Evolutionary conservation across 2,888 invertebrate species (phyloP).

Genomic region (Ellobium chinense): DNA sequence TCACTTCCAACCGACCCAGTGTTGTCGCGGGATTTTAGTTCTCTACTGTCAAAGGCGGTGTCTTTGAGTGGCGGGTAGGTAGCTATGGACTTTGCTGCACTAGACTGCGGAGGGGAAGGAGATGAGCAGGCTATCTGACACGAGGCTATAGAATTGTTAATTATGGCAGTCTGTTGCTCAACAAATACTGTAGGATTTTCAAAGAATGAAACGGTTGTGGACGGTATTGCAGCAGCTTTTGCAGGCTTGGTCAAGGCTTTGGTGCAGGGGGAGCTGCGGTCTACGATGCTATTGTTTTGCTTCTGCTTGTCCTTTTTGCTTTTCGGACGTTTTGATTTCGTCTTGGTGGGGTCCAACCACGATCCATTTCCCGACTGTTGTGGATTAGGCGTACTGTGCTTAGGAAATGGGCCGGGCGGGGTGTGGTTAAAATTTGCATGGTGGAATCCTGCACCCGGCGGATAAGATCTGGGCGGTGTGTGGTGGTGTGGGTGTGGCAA

Average conservation of each 20-base stretch:
- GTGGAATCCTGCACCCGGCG: constrained; percentile 10
- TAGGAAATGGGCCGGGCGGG: constrained; percentile 9
- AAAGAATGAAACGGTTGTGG: constrained; percentile 85
- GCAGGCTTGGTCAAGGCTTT: constrained; percentile 71
- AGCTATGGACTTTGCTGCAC: not conserved
- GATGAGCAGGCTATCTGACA: constrained; percentile 41
- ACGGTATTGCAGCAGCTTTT: constrained; percentile 14
- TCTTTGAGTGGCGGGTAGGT: constrained; percentile 13
- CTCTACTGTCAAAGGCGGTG: not conserved
- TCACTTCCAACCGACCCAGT: not conserved
- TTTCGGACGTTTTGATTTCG: constrained; percentile 55
- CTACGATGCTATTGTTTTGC: constrained; percentile 59
- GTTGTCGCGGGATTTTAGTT: not conserved
- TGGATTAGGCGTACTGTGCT: constrained; percentile 35
- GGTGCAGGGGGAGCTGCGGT: constrained; percentile 80
- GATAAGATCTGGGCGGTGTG: constrained; percentile 18
- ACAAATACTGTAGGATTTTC: constrained; percentile 95
- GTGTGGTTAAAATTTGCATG: constrained; percentile 17
- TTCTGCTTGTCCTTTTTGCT: constrained; percentile 64
- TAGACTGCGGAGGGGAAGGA: constrained; percentile 8
- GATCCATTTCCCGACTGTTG: constrained; percentile 27
- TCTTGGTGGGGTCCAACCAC: constrained; percentile 57
- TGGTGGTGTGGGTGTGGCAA: constrained; percentile 8
- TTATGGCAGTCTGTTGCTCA: constrained; percentile 92
- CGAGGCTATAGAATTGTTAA: constrained; percentile 77